Conservation (phyloP, 1,140 invertebrate genomes). For the Macrostomum lignano region DNA sequence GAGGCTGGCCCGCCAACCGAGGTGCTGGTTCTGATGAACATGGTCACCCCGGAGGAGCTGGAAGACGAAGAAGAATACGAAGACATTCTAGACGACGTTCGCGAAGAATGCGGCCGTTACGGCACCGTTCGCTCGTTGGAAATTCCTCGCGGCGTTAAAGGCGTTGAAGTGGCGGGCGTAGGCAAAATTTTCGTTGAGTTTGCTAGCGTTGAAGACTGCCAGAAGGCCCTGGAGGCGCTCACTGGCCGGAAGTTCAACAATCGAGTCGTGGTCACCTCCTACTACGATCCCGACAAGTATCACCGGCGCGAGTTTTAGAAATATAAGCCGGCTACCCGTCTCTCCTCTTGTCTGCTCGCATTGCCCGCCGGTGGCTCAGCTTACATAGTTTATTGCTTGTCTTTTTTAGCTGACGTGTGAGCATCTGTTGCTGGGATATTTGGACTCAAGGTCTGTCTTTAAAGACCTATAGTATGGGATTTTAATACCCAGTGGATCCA, state of each 20-base stretch:
- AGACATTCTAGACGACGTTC: constrained; percentile 90
- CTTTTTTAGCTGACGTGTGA: too few species aligned
- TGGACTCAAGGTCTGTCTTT: too few species aligned
- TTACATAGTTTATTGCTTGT: too few species aligned
- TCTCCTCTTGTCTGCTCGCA: too few species aligned
- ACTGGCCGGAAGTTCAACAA: constrained; percentile 94
- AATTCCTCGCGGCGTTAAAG: constrained; percentile 82
- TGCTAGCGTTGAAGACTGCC: constrained; percentile 71
- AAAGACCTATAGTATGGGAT: too few species aligned
- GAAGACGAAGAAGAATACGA: constrained; percentile 96
- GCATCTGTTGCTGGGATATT: too few species aligned
- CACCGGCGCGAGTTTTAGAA: constrained; percentile 85
- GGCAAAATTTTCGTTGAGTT: constrained; percentile 99
- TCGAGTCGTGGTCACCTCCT: constrained; percentile 88
- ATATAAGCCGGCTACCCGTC: too few species aligned
- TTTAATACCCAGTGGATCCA: too few species aligned
- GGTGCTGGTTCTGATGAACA: constrained; percentile 83
- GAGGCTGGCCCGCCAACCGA: constrained; percentile 65
- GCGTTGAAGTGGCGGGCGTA: constrained; percentile 82
- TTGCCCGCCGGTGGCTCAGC: too few species aligned
- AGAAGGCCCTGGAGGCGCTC: constrained; percentile 85
- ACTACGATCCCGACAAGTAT: constrained; percentile 93
- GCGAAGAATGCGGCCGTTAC: constrained; percentile 90
- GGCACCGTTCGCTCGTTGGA: constrained; percentile 71
- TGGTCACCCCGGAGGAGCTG: constrained; percentile 87